These are phyloP conservation scores for Acrocyrtus sp. DNA, from an alignment of 2,888 invertebrate genomes.

Conservation along the genomic window DNA sequence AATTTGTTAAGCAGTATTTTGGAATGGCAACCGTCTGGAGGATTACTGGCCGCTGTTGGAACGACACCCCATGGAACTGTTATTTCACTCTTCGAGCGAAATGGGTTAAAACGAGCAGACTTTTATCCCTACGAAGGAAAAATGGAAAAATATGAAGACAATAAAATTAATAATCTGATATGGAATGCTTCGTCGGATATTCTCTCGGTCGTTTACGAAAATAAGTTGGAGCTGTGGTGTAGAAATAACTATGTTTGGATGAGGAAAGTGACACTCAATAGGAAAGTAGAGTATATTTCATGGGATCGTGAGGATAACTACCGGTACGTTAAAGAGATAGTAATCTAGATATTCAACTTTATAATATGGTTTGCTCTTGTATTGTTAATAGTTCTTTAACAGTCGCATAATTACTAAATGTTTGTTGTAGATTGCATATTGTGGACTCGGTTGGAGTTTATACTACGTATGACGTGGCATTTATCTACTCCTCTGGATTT, in stretches of 20 bases:
- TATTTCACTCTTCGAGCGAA: slow-evolving; percentile 59
- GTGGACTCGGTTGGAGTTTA: slow-evolving; percentile 45
- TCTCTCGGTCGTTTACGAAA: slow-evolving; percentile 45
- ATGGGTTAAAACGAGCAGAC: slow-evolving; percentile 60
- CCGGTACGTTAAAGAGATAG: slow-evolving; percentile 15
- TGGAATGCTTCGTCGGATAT: slow-evolving; percentile 60
- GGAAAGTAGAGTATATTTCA: background rate
- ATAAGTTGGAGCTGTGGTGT: slow-evolving; percentile 58
- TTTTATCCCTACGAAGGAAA: slow-evolving; percentile 52
- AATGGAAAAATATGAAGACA: slow-evolving; percentile 12
- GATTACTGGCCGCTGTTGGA: slow-evolving; percentile 52
- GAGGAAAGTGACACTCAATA: slow-evolving; percentile 51
- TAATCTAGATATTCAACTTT: background rate
- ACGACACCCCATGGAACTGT: slow-evolving; percentile 37
- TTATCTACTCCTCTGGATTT: slow-evolving; percentile 47
- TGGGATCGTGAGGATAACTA: slow-evolving; percentile 26
- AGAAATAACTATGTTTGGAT: slow-evolving; percentile 62
- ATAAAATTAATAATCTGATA: slow-evolving; percentile 29
- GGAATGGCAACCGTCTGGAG: slow-evolving; percentile 61
- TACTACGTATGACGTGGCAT: slow-evolving; percentile 48
- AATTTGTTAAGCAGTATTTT: slow-evolving; percentile 29
- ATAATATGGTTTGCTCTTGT: background rate
- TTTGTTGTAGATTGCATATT: slow-evolving; percentile 51
- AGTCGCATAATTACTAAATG: background rate
- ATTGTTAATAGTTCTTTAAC: background rate